Conservation (phyloP, 2,113 vertebrate genomes). For the Atherinomorus stipes region DNA sequence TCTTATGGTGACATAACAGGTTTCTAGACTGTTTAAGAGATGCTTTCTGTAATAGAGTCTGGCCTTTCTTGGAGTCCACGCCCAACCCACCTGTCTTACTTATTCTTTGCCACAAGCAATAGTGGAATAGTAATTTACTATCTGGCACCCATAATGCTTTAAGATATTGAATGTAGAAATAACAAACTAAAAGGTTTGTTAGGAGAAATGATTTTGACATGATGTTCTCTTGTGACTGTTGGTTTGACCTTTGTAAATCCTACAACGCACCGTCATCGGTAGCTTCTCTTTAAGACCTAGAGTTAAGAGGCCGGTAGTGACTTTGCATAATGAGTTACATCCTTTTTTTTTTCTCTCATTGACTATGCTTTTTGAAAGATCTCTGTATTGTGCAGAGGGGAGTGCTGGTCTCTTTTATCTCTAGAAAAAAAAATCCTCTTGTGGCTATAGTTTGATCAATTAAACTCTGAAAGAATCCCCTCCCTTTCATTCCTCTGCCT, state of each 20-base stretch:
- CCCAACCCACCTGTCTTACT: constrained; percentile 16
- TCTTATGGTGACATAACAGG: neutral
- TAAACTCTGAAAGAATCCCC: constrained; percentile 83
- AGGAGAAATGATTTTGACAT: constrained; percentile 73
- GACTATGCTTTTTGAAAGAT: constrained; percentile 79
- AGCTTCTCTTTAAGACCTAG: constrained; percentile 73
- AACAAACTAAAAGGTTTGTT: constrained; percentile 55
- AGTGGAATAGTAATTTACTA: constrained; percentile 33
- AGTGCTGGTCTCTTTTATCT: constrained; percentile 82
- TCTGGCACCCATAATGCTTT: constrained; percentile 29
- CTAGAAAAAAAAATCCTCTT: constrained; percentile 72
- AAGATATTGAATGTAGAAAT: no score
- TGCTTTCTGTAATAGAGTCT: neutral
- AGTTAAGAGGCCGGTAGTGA: constrained; percentile 78
- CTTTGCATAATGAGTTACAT: constrained; percentile 84
- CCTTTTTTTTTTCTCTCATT: constrained; percentile 73
- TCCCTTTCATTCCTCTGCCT: constrained; percentile 78
- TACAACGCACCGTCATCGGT: constrained; percentile 69
- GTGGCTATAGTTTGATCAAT: constrained; percentile 85
- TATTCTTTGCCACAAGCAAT: neutral
- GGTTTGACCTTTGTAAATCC: constrained; percentile 78
- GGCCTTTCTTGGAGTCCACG: no score
- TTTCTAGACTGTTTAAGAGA: neutral
- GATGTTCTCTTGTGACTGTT: constrained; percentile 72
- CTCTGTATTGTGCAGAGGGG: constrained; percentile 79